A percentile compares a stretch with the other conserved stretches of the same genome.
These are phyloP conservation scores for Gymnorhina tibicen DNA, from an alignment of 2,113 vertebrate species.

Conservation along the genomic window DNA sequence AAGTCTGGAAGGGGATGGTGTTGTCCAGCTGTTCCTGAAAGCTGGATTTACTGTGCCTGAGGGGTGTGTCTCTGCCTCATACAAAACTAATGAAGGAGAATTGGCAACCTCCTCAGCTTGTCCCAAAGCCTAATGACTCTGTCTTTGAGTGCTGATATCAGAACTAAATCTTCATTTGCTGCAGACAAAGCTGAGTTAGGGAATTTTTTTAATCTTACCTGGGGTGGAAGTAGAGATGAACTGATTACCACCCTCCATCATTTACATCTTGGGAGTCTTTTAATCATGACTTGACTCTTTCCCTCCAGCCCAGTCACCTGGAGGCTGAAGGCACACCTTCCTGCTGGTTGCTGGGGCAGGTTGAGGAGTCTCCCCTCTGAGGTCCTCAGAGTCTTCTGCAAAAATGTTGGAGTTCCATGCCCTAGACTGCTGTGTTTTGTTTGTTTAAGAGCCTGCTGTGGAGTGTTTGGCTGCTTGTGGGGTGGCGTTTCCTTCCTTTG, in stretches of 20 bases:
- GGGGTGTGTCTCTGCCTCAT: not conserved
- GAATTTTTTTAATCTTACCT: not conserved
- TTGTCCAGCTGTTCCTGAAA: not conserved
- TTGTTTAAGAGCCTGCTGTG: not conserved
- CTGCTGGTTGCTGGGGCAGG: not conserved
- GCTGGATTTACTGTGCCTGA: not conserved
- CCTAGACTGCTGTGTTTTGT: not conserved
- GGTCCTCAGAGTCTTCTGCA: not conserved
- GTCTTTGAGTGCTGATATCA: not conserved
- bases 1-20: not conserved
- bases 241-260: not conserved
- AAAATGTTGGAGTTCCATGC: not conserved
- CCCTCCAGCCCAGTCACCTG: not conserved
- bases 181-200: slow-evolving; percentile 12
- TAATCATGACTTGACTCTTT: not conserved
- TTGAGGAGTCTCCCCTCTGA: not conserved
- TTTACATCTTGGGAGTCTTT: not conserved
- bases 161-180: slow-evolving; percentile 6
- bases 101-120: not conserved
- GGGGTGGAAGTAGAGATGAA: not conserved
- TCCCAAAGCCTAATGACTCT: not conserved
- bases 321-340: not conserved
- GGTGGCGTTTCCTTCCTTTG: not conserved
- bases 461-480: not conserved
- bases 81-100: not conserved